Evolutionary conservation across 2,888 invertebrate genomes (phyloP).

Genomic region (Apeira syringaria): DNA sequence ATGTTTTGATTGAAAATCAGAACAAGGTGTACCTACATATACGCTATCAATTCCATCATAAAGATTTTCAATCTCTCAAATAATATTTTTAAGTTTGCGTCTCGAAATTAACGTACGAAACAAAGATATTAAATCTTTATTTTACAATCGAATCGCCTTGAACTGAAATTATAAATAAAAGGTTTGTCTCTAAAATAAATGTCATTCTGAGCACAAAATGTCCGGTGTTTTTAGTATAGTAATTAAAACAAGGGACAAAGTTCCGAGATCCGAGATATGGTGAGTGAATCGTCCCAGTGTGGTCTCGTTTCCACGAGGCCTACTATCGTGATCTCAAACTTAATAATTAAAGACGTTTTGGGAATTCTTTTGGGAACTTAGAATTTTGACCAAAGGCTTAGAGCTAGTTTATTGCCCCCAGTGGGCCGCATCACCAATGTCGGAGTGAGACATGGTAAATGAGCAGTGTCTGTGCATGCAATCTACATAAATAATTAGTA

Average conservation of each 20-base stretch:
- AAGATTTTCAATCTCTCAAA: no score
- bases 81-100: no score
- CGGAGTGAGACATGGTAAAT: no score
- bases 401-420: constrained; percentile 8
- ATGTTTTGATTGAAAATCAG: no score
- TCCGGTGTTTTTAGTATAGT: constrained; percentile 51
- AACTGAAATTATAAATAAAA: constrained; percentile 3
- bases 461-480: no score
- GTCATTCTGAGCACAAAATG: constrained; percentile 42
- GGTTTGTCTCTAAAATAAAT: constrained; percentile 42
- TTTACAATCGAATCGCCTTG: constrained; percentile 6
- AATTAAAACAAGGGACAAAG: constrained; percentile 51
- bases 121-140: constrained; percentile 4
- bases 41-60: no score
- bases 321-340: constrained; percentile 55
- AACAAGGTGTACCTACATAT: no score
- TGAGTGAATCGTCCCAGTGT: constrained; percentile 71
- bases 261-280: constrained; percentile 64
- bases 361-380: constrained; percentile 24
- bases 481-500: no score
- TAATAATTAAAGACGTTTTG: constrained; percentile 32
- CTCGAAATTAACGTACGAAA: background rate
- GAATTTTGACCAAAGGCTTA: constrained; percentile 14
- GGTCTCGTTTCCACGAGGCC: constrained; percentile 62
- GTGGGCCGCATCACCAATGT: background rate